These are phyloP conservation scores for Strix uralensis DNA, from an alignment of 2,113 vertebrate genomes.

Conservation along the genomic window DNA sequence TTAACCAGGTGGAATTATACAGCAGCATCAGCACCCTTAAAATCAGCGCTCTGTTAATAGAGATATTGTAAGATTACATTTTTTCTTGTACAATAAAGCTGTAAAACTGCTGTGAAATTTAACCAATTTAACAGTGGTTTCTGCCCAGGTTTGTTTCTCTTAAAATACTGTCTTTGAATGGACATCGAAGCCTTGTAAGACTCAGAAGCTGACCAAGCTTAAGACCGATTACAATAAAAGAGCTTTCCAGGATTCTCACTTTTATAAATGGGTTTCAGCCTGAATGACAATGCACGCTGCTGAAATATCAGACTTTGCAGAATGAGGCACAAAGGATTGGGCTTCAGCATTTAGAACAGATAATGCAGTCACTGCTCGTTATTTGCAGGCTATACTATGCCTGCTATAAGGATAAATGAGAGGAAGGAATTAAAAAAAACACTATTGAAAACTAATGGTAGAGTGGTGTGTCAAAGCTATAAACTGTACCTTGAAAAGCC, in stretches of 20 bases:
- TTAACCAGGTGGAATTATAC: neutral
- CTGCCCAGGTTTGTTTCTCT: neutral
- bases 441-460: neutral
- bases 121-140: neutral
- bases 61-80: neutral
- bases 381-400: neutral
- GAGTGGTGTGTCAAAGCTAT: neutral
- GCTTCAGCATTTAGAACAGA: neutral
- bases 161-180: neutral
- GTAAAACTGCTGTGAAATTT: neutral
- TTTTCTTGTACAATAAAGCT: neutral
- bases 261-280: neutral
- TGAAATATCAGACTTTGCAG: neutral
- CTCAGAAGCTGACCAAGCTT: neutral
- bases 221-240: neutral
- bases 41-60: neutral
- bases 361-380: neutral
- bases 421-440: neutral
- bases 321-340: neutral
- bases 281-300: neutral
- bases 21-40: neutral
- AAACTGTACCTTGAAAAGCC: neutral
- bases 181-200: neutral
- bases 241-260: neutral
- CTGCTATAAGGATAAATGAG: neutral